Evolutionary conservation across 2,888 invertebrate species (phyloP).

Genomic region (Litoditis marina): DNA sequence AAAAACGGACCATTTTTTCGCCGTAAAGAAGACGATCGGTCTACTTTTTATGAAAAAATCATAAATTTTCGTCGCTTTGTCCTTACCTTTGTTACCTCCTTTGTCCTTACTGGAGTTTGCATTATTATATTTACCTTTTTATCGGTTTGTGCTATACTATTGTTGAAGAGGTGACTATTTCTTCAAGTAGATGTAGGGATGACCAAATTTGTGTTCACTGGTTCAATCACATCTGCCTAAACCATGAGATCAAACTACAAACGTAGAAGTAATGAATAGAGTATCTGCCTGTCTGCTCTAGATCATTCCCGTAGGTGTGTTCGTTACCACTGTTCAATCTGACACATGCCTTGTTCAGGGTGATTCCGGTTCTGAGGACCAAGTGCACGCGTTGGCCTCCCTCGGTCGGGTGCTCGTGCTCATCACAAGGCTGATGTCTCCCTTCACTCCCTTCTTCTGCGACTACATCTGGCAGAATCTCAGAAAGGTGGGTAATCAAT

Average conservation of each 20-base stretch:
- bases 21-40: background rate
- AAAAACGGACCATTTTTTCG: background rate
- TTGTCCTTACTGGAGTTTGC: too few relatives aligned
- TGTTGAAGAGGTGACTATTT: background rate
- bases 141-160: background rate
- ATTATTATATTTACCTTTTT: too few relatives aligned
- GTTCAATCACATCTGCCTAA: too few relatives aligned
- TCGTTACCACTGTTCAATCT: too few relatives aligned
- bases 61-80: too few relatives aligned
- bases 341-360: constrained; percentile 68
- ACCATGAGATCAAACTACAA: too few relatives aligned
- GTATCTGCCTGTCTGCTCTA: too few relatives aligned
- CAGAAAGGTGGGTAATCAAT: constrained; percentile 62
- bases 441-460: constrained; percentile 92
- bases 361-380: constrained; percentile 78
- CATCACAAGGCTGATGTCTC: constrained; percentile 89
- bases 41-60: too few relatives aligned
- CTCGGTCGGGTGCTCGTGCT: constrained; percentile 82
- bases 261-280: background rate
- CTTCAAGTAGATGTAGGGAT: too few relatives aligned
- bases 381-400: constrained; percentile 79
- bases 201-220: too few relatives aligned
- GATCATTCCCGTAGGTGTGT: too few relatives aligned
- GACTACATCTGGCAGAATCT: constrained; percentile 91
- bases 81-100: too few relatives aligned